These are phyloP conservation scores for Ctenodactylus gundi DNA, from an alignment of 2,113 vertebrate genomes.

Conservation along the genomic window DNA sequence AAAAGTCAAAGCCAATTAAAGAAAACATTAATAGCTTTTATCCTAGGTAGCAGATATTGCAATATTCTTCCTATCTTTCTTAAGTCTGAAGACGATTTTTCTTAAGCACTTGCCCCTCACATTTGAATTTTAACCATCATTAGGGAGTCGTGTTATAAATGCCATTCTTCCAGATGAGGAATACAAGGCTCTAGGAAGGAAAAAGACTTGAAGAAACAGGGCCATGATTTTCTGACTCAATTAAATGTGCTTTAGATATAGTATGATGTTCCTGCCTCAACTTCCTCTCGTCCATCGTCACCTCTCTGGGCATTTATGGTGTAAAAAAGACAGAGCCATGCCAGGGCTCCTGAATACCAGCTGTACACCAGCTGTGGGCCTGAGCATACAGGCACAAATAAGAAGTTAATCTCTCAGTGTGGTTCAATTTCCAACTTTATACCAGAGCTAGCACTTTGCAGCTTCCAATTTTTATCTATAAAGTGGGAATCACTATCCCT, in stretches of 20 bases:
- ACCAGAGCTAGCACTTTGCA: background rate
- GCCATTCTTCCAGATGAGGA: background rate
- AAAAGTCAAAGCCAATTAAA: background rate
- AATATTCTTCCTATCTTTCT: background rate
- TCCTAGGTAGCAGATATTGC: background rate
- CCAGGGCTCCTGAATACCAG: no score
- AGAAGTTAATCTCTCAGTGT: background rate
- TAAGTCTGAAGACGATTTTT: background rate
- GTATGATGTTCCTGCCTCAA: background rate
- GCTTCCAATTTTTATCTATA: background rate
- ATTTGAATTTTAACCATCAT: background rate
- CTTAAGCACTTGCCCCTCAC: background rate
- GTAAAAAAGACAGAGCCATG: background rate
- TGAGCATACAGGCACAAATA: background rate
- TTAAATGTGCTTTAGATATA: background rate
- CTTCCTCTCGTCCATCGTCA: background rate
- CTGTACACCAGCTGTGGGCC: background rate
- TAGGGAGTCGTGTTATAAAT: background rate
- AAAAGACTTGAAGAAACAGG: background rate
- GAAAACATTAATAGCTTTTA: background rate
- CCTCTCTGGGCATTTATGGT: background rate
- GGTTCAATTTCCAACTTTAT: background rate
- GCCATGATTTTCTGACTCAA: background rate
- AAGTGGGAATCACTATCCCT: background rate
- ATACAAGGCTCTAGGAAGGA: background rate